phyloP scores from a whole-genome alignment of 2,113 vertebrate species.

The Pluvianellus socialis region DNA sequence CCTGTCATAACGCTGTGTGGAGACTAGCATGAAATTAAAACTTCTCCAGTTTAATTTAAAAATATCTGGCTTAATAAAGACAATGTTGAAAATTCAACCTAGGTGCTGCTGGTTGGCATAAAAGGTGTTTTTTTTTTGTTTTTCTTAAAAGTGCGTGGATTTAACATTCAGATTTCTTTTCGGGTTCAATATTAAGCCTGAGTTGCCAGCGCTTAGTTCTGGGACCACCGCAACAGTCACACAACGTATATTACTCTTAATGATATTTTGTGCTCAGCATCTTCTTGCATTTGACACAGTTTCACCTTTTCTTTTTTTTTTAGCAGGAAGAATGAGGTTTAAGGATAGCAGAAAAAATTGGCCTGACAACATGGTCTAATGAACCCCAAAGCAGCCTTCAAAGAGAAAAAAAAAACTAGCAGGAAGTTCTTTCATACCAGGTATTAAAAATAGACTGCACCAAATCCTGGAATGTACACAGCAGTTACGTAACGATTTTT shows the following conservation, averaged over 20 bases:
- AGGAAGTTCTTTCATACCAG: slow-evolving; percentile 56
- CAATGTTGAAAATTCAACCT: not conserved
- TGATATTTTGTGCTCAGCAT: not conserved
- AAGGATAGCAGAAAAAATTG: not conserved
- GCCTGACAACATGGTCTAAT: not conserved
- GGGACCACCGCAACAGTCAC: not conserved
- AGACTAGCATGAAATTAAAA: not conserved
- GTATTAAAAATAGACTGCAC: slow-evolving; percentile 64
- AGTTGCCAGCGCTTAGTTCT: not conserved
- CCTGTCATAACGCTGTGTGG: not conserved
- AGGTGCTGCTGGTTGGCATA: not conserved
- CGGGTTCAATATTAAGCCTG: not conserved
- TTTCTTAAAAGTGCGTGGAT: not conserved
- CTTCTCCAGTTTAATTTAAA: not conserved
- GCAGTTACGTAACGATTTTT: slow-evolving; percentile 44
- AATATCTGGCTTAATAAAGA: not conserved
- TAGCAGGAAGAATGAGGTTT: not conserved
- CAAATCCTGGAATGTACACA: slow-evolving; percentile 48
- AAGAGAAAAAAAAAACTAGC: slow-evolving; percentile 66
- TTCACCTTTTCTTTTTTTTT: not conserved
- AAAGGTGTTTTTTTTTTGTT: not conserved
- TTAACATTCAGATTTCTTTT: not conserved
- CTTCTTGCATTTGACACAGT: not conserved
- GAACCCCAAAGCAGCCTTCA: slow-evolving; percentile 30
- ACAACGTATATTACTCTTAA: accelerated